These are phyloP conservation scores for Caenorhabditis sp. DNA, from an alignment of 2,888 invertebrate species.

Conservation along the genomic window DNA sequence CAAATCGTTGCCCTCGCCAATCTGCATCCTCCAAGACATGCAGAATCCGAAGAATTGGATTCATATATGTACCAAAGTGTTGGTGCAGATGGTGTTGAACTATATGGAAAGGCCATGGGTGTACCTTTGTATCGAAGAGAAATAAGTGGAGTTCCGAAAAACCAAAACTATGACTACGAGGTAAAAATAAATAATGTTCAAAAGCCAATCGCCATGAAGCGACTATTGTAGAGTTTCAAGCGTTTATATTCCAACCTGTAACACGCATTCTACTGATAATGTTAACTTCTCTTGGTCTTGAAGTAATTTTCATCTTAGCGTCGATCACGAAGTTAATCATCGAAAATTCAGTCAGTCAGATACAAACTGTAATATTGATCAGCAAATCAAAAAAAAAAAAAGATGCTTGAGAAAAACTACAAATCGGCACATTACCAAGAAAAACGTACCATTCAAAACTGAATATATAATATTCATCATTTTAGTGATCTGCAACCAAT, in stretches of 20 bases:
- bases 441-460: too few relatives aligned
- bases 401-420: neutral
- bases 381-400: neutral
- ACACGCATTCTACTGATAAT: too few relatives aligned
- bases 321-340: too few relatives aligned
- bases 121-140: constrained; percentile 86
- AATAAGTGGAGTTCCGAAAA: constrained; percentile 84
- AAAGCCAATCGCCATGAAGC: too few relatives aligned
- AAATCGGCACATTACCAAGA: neutral
- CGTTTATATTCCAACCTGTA: too few relatives aligned
- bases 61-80: constrained; percentile 99
- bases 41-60: constrained; percentile 83
- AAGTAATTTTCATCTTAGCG: too few relatives aligned
- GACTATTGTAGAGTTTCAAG: too few relatives aligned
- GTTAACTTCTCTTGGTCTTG: too few relatives aligned
- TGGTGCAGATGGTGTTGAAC: constrained; percentile 89
- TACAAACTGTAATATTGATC: neutral
- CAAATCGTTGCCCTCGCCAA: constrained; percentile 94
- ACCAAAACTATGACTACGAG: constrained; percentile 40
- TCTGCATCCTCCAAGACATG: constrained; percentile 81
- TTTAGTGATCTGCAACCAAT: too few relatives aligned
- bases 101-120: constrained; percentile 89
- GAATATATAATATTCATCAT: too few relatives aligned
- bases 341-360: too few relatives aligned
- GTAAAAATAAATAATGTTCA: neutral